phyloP scores from a whole-genome alignment of 2,888 invertebrate genomes.

The Coleophora flavipennella region DNA sequence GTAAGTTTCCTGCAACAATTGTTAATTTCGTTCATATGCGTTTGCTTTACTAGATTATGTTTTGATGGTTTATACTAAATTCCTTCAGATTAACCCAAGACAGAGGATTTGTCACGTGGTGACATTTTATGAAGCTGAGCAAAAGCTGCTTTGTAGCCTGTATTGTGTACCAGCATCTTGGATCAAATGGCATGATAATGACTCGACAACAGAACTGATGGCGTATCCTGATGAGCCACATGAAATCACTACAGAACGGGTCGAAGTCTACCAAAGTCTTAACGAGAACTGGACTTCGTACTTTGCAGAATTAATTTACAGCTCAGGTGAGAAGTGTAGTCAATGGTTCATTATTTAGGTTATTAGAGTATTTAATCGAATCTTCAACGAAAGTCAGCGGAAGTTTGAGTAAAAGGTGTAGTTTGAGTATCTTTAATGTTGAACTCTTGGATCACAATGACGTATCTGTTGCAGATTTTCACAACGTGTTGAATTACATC shows the following conservation, averaged over 20 bases:
- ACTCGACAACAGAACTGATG: neutral
- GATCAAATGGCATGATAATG: too few relatives aligned
- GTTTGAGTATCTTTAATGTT: neutral
- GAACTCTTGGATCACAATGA: conserved; percentile 1
- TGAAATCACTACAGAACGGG: neutral
- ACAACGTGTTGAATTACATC: neutral
- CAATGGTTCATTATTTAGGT: neutral
- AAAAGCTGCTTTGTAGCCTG: neutral
- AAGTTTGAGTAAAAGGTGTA: neutral
- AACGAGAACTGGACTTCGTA: neutral
- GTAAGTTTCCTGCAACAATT: too few relatives aligned
- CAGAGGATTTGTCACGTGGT: too few relatives aligned
- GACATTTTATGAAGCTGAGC: neutral
- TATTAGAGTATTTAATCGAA: too few relatives aligned
- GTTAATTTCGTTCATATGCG: too few relatives aligned
- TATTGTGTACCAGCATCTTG: neutral
- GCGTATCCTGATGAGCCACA: neutral
- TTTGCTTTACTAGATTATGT: too few relatives aligned
- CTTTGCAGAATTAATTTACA: neutral
- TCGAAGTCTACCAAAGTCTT: neutral
- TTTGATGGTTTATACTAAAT: too few relatives aligned
- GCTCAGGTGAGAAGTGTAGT: neutral
- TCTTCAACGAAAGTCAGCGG: conserved; percentile 1
- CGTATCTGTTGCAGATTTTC: neutral
- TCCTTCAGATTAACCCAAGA: too few relatives aligned